Percentiles rank a stretch among this genome's conserved stretches.
phyloP scores from a whole-genome alignment of 2,888 invertebrate species.

The Calameuta pallipes region DNA sequence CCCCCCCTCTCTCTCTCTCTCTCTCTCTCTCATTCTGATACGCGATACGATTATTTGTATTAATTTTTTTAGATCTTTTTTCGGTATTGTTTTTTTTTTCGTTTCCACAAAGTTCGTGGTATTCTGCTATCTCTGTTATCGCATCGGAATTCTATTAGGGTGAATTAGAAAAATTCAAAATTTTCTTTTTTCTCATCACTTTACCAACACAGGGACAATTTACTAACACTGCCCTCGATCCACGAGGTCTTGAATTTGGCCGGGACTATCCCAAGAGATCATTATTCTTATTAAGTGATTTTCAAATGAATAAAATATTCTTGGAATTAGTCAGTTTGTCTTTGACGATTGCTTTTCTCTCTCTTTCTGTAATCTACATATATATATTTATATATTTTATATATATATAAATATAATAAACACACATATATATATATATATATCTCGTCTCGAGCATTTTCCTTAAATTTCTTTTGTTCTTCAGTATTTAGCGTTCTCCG shows the following conservation, averaged over 20 bases:
- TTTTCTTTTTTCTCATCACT: background rate
- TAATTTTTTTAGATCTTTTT: background rate
- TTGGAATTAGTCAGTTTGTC: background rate
- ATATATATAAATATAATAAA: background rate
- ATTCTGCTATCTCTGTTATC: background rate
- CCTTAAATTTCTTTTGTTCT: slow-evolving; percentile 23
- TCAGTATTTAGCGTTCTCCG: slow-evolving; percentile 7
- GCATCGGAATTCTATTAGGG: background rate
- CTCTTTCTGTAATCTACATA: background rate
- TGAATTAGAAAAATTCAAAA: background rate
- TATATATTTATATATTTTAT: background rate
- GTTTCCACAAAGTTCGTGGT: too few relatives aligned
- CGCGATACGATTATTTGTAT: background rate
- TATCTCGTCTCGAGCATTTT: background rate
- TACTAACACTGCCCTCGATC: slow-evolving; percentile 7
- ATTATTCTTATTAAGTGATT: background rate
- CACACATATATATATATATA: background rate
- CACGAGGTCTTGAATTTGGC: slow-evolving; percentile 5
- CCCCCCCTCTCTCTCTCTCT: background rate
- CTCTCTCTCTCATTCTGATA: background rate
- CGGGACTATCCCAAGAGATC: background rate
- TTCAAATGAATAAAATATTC: background rate
- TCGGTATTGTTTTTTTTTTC: too few relatives aligned
- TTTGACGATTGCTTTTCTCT: background rate
- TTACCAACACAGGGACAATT: background rate